Percentiles rank a stretch among this genome's conserved stretches.
Evolutionary conservation across 2,888 invertebrate species (phyloP).

Genomic region (Melinaea menophilus): DNA sequence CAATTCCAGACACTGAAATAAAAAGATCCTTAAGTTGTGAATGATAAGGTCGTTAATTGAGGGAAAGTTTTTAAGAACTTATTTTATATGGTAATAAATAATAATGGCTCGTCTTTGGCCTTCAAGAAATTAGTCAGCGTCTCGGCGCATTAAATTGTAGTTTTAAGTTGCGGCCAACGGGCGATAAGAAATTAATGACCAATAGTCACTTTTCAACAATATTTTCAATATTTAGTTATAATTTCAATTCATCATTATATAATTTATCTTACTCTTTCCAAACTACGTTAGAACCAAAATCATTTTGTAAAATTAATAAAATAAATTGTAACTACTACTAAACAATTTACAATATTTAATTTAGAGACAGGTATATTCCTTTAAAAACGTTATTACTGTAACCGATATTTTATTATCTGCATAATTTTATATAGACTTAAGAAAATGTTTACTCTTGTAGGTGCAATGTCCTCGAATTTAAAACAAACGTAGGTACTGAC

Average conservation of each 20-base stretch:
- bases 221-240: neutral
- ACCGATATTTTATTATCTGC: neutral
- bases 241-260: neutral
- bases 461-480: conserved; percentile 23
- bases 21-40: conserved; percentile 42
- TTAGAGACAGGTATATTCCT: neutral
- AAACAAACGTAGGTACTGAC: conserved; percentile 19
- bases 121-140: conserved; percentile 72
- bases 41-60: conserved; percentile 44
- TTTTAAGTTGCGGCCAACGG: conserved; percentile 30
- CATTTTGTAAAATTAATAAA: no score
- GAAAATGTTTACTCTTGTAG: conserved; percentile 7
- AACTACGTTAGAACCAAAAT: no score
- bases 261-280: no score
- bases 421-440: neutral
- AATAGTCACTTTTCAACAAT: neutral
- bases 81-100: conserved; percentile 72
- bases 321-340: no score
- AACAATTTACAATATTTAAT: no score
- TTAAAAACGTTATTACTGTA: neutral
- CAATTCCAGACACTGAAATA: conserved; percentile 36
- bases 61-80: conserved; percentile 36
- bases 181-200: neutral
- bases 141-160: conserved; percentile 45
- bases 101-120: conserved; percentile 73